These are phyloP conservation scores for Podabrus alpinus DNA, from an alignment of 2,888 invertebrate species.

Conservation along the genomic window DNA sequence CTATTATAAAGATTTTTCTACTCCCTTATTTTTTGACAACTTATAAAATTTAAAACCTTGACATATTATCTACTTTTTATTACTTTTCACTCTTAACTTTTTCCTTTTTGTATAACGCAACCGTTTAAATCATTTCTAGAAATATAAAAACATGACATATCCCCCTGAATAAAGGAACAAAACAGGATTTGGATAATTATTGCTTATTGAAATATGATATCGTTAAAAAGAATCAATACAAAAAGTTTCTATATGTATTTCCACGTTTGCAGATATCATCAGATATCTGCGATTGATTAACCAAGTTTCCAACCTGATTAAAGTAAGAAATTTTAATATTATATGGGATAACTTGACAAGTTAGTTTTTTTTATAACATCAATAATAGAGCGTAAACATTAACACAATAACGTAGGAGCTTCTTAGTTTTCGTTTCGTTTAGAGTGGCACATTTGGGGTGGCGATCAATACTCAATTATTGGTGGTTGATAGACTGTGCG, in stretches of 20 bases:
- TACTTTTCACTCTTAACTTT: not conserved
- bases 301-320: too few relatives aligned
- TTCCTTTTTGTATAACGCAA: too few relatives aligned
- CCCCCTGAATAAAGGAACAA: too few relatives aligned
- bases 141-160: too few relatives aligned
- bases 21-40: not conserved
- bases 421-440: constrained; percentile 30
- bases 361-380: constrained; percentile 15
- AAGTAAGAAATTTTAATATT: constrained; percentile 7
- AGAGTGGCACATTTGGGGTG: constrained; percentile 44
- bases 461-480: constrained; percentile 58
- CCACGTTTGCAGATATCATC: not conserved
- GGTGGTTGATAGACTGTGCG: constrained; percentile 54
- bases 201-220: too few relatives aligned
- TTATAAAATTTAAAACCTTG: constrained; percentile 12
- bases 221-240: not conserved
- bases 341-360: not conserved
- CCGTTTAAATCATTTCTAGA: too few relatives aligned
- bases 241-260: not conserved
- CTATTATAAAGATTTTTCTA: not conserved
- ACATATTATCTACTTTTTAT: not conserved
- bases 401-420: constrained; percentile 37
- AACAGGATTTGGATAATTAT: too few relatives aligned
- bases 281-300: too few relatives aligned
- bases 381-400: constrained; percentile 38